Conservation (phyloP, 1,140 invertebrate genomes). For the Episyrphus balteatus region DNA sequence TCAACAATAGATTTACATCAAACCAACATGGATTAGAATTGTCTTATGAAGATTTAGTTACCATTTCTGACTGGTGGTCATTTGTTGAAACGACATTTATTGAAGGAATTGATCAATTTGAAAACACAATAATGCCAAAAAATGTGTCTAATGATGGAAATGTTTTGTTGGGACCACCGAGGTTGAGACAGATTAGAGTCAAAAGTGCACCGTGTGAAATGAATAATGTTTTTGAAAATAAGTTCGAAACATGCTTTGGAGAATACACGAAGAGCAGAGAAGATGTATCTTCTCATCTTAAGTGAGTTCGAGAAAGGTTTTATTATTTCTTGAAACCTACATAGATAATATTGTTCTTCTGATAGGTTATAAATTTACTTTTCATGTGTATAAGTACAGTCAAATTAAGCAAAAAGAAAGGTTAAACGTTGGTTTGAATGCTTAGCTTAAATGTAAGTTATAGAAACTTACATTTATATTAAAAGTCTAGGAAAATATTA, state of each 20-base stretch:
- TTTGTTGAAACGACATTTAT: conserved; percentile 18
- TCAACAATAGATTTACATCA: conserved; percentile 13
- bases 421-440: too few relatives aligned
- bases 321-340: too few relatives aligned
- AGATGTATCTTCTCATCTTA: neutral
- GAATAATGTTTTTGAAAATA: conserved; percentile 23
- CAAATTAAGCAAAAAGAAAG: too few relatives aligned
- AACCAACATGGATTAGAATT: conserved; percentile 15
- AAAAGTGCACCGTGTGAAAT: conserved; percentile 19
- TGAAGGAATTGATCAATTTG: conserved; percentile 12
- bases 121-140: too few relatives aligned
- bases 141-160: conserved; percentile 6
- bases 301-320: too few relatives aligned
- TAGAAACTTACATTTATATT: too few relatives aligned
- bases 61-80: conserved; percentile 24
- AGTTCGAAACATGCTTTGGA: conserved; percentile 25
- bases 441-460: too few relatives aligned
- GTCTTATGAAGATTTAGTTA: conserved; percentile 19
- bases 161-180: conserved; percentile 22
- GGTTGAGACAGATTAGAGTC: conserved; percentile 26
- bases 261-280: conserved; percentile 12
- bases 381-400: too few relatives aligned
- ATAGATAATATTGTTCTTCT: too few relatives aligned
- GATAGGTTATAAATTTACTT: too few relatives aligned
- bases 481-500: too few relatives aligned